Base-by-base conservation (phyloP, 2,113 vertebrate genomes). In the Laterallus jamaicensis region DNA sequence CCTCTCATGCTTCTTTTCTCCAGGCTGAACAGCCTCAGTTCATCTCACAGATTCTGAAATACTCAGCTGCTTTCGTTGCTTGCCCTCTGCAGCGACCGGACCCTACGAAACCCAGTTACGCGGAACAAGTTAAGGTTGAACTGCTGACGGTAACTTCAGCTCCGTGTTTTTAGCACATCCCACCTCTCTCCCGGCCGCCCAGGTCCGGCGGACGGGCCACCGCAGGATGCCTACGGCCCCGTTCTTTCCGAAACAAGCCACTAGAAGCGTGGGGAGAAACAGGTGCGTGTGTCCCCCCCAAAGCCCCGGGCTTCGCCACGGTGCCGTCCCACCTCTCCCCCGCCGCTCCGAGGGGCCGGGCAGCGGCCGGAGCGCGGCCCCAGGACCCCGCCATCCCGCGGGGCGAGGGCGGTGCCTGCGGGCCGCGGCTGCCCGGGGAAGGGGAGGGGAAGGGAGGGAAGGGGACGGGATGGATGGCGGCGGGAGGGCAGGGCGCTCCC, bases 281-380 rank as follows among this genome's bases (percentile, higher is more conserved):
- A 20, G 32, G 13, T 16, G 49, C 20, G 49, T 20, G 21, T 21
- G 21, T 10, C 21, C 21, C 20, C 20, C 49, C 1, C 25, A 15
- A 2, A 24, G 5, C 4, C 16, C 8, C 4, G 5, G 2, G 3
- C 7, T 37, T 15, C 35, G 0, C 6, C 8, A 4, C 16, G 17
- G 4, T 0, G 32, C 9, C 6, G 5, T 29, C 21, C 5, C 18
- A 5, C 2, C 21, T 12, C 25, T 15, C 10, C 35, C 5, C 11
- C 5, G 32, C 50, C 11, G 6, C 67, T 16, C 28, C 24, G 20
- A 18, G 14, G 5, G 7, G 35, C 25, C 5, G 19, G 12, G 26
- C 17, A 18, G 14, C 4, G 6, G 28, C 25, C 5, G 19, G 12
- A 8, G 5, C 2, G 4, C 22, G 10, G 3, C 2, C 5, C 32